Conservation (phyloP, 2,797 vertebrate genomes). For the Poeciliopsis presidionis region DNA sequence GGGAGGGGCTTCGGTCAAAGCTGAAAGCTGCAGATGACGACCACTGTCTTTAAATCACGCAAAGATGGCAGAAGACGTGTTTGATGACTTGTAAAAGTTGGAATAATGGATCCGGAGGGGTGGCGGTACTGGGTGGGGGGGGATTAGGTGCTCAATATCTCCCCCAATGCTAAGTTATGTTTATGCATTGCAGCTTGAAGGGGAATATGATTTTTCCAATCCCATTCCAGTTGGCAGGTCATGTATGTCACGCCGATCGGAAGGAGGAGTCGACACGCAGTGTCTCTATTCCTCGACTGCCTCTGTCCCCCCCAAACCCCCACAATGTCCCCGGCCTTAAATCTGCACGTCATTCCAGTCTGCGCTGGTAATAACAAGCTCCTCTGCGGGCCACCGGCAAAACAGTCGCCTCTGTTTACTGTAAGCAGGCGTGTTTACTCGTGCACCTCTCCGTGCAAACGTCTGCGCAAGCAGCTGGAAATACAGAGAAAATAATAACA, state of each 20-base stretch:
- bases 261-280: constrained; percentile 9
- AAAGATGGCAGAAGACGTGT: background rate
- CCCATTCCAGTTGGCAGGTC: constrained; percentile 68
- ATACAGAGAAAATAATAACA: constrained; percentile 2
- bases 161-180: constrained; percentile 57
- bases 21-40: constrained; percentile 55
- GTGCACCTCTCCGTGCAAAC: constrained; percentile 37
- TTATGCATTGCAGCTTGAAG: constrained; percentile 66
- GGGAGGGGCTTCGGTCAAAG: constrained; percentile 47
- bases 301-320: background rate
- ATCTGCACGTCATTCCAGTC: constrained; percentile 22
- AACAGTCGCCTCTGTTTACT: constrained; percentile 60
- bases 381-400: constrained; percentile 41
- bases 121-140: no score
- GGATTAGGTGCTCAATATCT: constrained; percentile 50
- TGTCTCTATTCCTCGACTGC: constrained; percentile 19
- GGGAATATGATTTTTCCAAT: constrained; percentile 74
- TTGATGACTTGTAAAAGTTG: constrained; percentile 62
- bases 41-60: constrained; percentile 59
- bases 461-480: constrained; percentile 28
- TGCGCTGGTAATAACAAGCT: constrained; percentile 31
- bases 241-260: constrained; percentile 46
- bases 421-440: constrained; percentile 60
- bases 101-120: constrained; percentile 45
- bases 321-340: constrained; percentile 18